Evolutionary conservation across 2,797 vertebrate species (phyloP).

Genomic region (Gymnoscopelus braueri): DNA sequence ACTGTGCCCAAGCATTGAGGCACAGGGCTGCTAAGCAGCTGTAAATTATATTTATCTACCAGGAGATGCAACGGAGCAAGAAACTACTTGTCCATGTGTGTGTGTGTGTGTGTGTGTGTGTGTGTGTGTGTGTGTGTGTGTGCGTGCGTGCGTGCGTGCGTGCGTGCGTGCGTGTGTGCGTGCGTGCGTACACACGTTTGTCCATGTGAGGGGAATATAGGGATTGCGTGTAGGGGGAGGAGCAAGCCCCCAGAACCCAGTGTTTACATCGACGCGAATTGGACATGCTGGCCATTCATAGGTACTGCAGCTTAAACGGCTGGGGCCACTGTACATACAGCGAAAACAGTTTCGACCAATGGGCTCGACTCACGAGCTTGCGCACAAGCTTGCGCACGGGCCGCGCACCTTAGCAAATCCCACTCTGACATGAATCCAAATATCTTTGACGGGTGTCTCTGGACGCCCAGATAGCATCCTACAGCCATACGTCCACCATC

Average conservation of each 20-base stretch:
- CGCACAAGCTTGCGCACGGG: too few relatives aligned
- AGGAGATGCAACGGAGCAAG: conserved; percentile 28
- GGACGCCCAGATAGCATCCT: conserved; percentile 14
- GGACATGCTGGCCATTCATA: too few relatives aligned
- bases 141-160: conserved; percentile 24
- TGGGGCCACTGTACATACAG: too few relatives aligned
- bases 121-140: neutral
- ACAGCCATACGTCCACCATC: conserved; percentile 41
- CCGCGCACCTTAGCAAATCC: too few relatives aligned
- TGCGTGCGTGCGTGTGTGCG: neutral
- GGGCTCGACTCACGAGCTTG: too few relatives aligned
- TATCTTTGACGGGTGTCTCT: neutral
- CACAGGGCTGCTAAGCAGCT: conserved; percentile 47
- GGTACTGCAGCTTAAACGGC: too few relatives aligned
- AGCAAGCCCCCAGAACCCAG: too few relatives aligned
- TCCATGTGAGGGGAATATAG: neutral
- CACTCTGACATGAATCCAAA: conserved; percentile 2
- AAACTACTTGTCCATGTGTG: neutral
- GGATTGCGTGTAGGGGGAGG: too few relatives aligned
- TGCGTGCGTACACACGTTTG: neutral
- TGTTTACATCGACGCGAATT: too few relatives aligned
- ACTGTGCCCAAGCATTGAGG: conserved; percentile 43
- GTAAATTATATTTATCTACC: conserved; percentile 71
- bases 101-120: neutral
- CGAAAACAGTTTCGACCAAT: too few relatives aligned